These are phyloP conservation scores for Shinisaurus crocodilurus DNA, from an alignment of 2,113 vertebrate species.

Conservation along the genomic window DNA sequence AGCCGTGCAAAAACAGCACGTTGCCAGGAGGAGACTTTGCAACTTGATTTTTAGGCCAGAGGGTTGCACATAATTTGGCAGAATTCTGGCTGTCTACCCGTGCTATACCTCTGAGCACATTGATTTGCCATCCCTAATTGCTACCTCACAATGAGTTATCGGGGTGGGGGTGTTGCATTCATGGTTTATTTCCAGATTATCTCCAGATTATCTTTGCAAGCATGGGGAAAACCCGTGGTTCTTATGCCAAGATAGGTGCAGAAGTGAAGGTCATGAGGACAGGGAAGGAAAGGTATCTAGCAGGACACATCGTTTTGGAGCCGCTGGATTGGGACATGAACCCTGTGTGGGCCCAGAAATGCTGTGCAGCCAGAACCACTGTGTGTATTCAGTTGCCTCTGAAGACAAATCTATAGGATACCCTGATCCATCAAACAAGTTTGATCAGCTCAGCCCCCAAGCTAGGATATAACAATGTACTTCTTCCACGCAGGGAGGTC, in stretches of 20 bases:
- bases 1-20: background rate
- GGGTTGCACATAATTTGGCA: conserved; percentile 22
- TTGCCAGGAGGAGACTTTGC: conserved; percentile 42
- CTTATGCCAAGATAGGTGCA: conserved; percentile 8
- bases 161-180: background rate
- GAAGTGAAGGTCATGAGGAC: background rate
- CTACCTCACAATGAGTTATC: conserved; percentile 9
- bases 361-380: background rate
- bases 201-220: conserved; percentile 2
- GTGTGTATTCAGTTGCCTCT: background rate
- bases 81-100: background rate
- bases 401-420: background rate
- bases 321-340: background rate
- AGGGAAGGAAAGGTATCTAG: background rate
- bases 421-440: background rate
- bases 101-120: conserved; percentile 6
- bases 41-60: conserved; percentile 18
- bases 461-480: background rate
- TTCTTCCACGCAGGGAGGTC: background rate
- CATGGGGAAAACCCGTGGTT: background rate
- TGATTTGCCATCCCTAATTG: conserved; percentile 14
- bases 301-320: background rate
- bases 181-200: conserved; percentile 5
- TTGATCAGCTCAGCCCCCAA: background rate
- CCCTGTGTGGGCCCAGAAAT: background rate